phyloP scores from a whole-genome alignment of 2,797 vertebrate species.

The Sebastes vulpes region DNA sequence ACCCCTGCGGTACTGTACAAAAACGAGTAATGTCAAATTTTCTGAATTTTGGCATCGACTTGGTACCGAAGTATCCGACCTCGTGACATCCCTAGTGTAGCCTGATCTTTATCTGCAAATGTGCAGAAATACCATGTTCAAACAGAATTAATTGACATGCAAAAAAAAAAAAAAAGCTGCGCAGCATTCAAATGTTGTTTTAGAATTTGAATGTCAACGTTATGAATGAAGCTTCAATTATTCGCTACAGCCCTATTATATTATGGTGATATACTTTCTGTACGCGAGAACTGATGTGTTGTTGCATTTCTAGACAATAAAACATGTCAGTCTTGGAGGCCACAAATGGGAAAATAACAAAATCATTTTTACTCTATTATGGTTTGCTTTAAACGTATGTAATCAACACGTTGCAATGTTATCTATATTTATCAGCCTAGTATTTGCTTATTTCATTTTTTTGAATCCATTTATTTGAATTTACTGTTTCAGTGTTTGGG shows the following conservation, averaged over 20 bases:
- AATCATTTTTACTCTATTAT: slow-evolving; percentile 15
- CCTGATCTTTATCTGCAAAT: background rate
- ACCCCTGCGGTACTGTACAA: too few relatives aligned
- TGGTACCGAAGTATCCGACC: too few relatives aligned
- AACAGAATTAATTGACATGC: background rate
- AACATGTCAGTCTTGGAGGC: background rate
- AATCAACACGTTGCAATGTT: background rate
- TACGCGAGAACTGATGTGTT: background rate
- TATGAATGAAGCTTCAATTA: background rate
- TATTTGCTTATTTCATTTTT: slow-evolving; percentile 6
- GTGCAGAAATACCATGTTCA: background rate
- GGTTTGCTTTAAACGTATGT: slow-evolving; percentile 1
- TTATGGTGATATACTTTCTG: background rate
- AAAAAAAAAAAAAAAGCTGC: background rate
- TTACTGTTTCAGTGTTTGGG: slow-evolving; percentile 14
- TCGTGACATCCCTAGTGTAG: background rate
- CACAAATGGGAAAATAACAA: slow-evolving; percentile 1
- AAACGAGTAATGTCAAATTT: too few relatives aligned
- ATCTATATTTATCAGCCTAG: slow-evolving; percentile 12
- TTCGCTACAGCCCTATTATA: background rate
- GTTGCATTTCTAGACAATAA: background rate
- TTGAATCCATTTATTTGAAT: slow-evolving; percentile 1
- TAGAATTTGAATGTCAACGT: background rate
- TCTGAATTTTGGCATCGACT: too few relatives aligned
- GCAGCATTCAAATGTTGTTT: background rate